A percentile compares a stretch with the other conserved stretches of the same genome.
phyloP scores from a whole-genome alignment of 2,888 invertebrate species.

The Agrochola lota region DNA sequence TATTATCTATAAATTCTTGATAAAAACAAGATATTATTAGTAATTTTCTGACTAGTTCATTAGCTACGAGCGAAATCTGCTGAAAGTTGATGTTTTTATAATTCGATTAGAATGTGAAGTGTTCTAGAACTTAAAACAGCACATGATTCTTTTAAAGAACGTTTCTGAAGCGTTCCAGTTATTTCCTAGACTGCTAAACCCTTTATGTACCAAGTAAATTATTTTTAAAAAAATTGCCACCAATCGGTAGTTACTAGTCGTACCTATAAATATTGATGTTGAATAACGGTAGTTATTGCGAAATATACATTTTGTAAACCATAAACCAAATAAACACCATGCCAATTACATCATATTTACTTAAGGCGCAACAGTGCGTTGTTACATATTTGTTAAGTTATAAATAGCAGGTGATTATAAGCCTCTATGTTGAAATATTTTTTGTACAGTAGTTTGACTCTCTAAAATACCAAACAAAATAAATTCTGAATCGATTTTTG shows the following conservation, averaged over 20 bases:
- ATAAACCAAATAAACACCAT: constrained; percentile 18
- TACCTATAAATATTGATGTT: neutral
- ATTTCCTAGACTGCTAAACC: too few species aligned
- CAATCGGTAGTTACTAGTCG: neutral
- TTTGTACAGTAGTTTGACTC: neutral
- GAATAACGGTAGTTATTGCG: constrained; percentile 6
- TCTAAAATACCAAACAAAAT: neutral
- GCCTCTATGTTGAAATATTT: constrained; percentile 12
- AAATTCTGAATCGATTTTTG: neutral
- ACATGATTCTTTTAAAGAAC: too few species aligned
- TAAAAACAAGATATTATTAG: neutral
- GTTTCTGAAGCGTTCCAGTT: too few species aligned
- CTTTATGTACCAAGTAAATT: neutral
- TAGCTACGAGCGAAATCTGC: neutral
- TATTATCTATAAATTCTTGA: neutral
- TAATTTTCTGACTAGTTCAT: neutral
- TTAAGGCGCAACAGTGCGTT: constrained; percentile 29
- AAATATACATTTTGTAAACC: constrained; percentile 9
- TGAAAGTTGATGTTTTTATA: neutral
- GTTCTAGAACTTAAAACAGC: neutral
- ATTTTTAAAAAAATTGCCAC: neutral
- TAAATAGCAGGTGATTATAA: constrained; percentile 25
- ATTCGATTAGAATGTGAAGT: neutral
- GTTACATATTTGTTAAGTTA: constrained; percentile 42
- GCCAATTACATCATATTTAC: constrained; percentile 44